phyloP scores from a whole-genome alignment of 2,797 vertebrate species.

The Hippocampus kuda region DNA sequence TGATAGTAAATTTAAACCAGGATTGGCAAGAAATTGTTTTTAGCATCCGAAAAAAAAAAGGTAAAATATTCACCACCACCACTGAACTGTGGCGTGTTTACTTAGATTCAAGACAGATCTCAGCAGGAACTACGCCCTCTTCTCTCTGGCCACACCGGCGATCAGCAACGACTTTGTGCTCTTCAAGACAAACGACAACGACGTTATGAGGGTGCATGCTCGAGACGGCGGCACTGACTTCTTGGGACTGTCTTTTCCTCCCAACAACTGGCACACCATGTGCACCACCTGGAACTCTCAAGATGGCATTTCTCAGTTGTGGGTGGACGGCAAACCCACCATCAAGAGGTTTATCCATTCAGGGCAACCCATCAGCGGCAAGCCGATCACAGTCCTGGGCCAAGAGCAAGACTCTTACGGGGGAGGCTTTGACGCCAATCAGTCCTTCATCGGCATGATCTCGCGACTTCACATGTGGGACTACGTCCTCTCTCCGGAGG shows the following conservation, averaged over 20 bases:
- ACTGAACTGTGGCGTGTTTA: slow-evolving; percentile 1
- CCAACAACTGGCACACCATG: slow-evolving; percentile 42
- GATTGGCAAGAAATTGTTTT: too few relatives aligned
- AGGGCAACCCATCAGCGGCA: slow-evolving; percentile 10
- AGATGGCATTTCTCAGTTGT: slow-evolving; percentile 37
- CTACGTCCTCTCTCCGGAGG: slow-evolving; percentile 13
- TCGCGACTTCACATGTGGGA: slow-evolving; percentile 40
- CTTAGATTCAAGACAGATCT: slow-evolving; percentile 33
- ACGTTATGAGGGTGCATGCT: not conserved
- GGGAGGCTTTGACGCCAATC: slow-evolving; percentile 20
- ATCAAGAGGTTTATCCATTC: slow-evolving; percentile 39
- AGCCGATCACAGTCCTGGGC: slow-evolving; percentile 26
- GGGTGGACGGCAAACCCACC: slow-evolving; percentile 45
- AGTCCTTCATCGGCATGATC: slow-evolving; percentile 48
- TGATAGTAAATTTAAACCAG: too few relatives aligned
- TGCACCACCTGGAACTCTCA: slow-evolving; percentile 49
- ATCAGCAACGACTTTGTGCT: slow-evolving; percentile 13
- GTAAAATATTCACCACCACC: not conserved
- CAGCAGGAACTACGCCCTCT: slow-evolving; percentile 6
- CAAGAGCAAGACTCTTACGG: slow-evolving; percentile 36
- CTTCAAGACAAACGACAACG: accelerated
- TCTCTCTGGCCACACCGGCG: slow-evolving; percentile 5
- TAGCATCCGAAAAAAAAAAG: too few relatives aligned
- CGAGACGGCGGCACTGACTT: not conserved
- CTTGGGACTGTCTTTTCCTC: not conserved